These are phyloP conservation scores for Blera fallax DNA, from an alignment of 2,888 invertebrate genomes.

Conservation along the genomic window DNA sequence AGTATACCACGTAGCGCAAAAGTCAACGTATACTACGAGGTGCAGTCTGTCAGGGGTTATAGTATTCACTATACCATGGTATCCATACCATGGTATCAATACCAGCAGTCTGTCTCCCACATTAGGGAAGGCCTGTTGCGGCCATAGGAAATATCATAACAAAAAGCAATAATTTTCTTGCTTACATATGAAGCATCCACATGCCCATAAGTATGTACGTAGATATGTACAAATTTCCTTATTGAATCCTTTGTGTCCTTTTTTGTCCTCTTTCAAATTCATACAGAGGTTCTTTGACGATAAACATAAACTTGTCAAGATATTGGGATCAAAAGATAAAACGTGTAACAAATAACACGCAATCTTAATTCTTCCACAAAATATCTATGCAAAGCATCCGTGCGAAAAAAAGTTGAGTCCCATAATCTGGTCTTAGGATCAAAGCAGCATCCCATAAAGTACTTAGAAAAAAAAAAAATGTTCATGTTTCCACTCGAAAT, in stretches of 20 bases:
- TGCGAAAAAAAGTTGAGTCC: background rate
- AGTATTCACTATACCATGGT: no score
- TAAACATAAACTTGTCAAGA: background rate
- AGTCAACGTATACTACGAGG: no score
- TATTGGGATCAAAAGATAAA: background rate
- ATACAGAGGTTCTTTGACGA: background rate
- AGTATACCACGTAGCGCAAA: no score
- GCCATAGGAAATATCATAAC: no score
- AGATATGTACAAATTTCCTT: background rate
- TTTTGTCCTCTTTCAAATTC: background rate
- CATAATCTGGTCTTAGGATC: background rate
- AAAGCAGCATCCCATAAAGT: background rate
- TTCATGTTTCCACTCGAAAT: no score
- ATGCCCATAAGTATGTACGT: no score
- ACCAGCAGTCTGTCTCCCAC: no score
- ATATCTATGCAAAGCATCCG: background rate
- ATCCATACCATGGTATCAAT: no score
- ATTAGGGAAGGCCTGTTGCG: no score
- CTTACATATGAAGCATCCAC: background rate
- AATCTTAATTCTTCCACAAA: background rate
- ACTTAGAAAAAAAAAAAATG: background rate
- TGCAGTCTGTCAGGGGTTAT: no score
- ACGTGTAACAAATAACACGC: background rate
- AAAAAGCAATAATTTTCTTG: background rate
- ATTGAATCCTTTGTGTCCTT: background rate